A percentile compares a stretch with the other conserved stretches of the same genome.
phyloP scores from a whole-genome alignment of 1,140 invertebrate genomes.

The Nephila pilipes region DNA sequence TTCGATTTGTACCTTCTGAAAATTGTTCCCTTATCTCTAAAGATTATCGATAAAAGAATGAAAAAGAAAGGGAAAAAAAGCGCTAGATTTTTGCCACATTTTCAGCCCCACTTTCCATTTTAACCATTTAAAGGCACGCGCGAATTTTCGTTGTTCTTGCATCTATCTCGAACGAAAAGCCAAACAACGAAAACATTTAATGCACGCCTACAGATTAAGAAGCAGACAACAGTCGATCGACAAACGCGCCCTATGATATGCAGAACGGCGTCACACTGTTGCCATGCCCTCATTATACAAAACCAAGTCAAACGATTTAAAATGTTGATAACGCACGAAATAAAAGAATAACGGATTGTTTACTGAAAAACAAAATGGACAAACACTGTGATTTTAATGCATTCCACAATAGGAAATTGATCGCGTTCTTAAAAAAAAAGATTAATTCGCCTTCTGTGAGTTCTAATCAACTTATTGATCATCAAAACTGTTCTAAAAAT shows the following conservation, averaged over 20 bases:
- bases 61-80: conserved; percentile 1
- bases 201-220: conserved; percentile 46
- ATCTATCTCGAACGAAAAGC: conserved; percentile 4
- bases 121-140: conserved; percentile 57
- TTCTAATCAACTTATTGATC: too few relatives aligned
- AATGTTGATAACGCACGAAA: conserved; percentile 8
- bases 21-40: background rate
- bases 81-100: conserved; percentile 34
- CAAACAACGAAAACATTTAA: background rate
- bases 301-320: background rate
- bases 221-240: conserved; percentile 44
- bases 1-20: conserved; percentile 29
- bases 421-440: background rate
- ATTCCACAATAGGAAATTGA: background rate
- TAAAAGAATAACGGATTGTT: background rate
- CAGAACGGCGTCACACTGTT: conserved; percentile 31
- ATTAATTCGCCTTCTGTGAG: too few relatives aligned
- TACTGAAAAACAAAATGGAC: background rate
- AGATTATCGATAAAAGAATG: conserved; percentile 34
- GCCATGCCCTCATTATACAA: conserved; percentile 38
- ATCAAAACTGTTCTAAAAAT: too few relatives aligned
- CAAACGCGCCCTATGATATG: conserved; percentile 20
- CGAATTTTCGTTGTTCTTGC: conserved; percentile 18
- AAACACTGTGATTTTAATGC: background rate
- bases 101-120: background rate